Conservation (phyloP, 64 coral and sea anemone genomes). For the Montipora capricornis region DNA sequence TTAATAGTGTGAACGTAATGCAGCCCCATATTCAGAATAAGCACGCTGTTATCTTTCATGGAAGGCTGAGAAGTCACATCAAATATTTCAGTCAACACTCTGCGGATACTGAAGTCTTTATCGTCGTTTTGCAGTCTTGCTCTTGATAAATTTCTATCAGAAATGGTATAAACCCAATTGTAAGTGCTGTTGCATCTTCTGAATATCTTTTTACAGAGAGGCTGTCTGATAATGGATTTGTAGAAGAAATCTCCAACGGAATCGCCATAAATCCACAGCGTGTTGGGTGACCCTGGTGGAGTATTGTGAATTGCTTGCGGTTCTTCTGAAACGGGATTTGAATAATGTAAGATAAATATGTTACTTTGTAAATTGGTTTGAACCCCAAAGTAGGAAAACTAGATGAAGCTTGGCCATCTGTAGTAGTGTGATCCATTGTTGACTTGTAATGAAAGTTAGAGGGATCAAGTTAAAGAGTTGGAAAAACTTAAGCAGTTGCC, state of each 20-base stretch:
- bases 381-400: no score
- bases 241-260: slow-evolving; percentile 90
- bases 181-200: slow-evolving; percentile 82
- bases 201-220: slow-evolving; percentile 77
- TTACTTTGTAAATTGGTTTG: not conserved
- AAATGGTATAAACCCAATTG: slow-evolving; percentile 89
- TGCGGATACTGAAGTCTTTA: slow-evolving; percentile 74
- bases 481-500: no score
- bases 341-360: not conserved
- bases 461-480: no score
- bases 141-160: slow-evolving; percentile 69
- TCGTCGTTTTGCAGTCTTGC: slow-evolving; percentile 75
- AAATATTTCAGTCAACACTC: slow-evolving; percentile 77
- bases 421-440: no score
- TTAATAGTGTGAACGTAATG: slow-evolving; percentile 95
- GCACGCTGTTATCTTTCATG: slow-evolving; percentile 65
- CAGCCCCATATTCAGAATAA: slow-evolving; percentile 88
- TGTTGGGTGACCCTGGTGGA: slow-evolving; percentile 13
- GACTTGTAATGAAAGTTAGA: no score
- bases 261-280: slow-evolving; percentile 91
- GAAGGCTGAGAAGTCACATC: slow-evolving; percentile 10
- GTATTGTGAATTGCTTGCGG: not conserved
- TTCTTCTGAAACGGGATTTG: not conserved
- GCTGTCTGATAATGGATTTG: slow-evolving; percentile 71
- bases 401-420: no score